These are phyloP conservation scores for Paguma larvata DNA, from an alignment of 2,797 vertebrate species.

Conservation along the genomic window DNA sequence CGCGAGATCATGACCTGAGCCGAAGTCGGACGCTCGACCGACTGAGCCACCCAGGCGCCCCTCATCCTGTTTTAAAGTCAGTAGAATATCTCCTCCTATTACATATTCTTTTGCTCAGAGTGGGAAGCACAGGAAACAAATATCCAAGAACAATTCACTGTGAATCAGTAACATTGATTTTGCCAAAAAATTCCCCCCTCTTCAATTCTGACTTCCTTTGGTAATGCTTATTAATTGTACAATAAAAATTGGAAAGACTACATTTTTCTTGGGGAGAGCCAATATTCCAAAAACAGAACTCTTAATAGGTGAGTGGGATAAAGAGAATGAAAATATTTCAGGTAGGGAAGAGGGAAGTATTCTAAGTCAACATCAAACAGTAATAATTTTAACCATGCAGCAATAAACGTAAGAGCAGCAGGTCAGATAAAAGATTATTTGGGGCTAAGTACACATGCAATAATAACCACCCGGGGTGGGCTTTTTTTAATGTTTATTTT, in stretches of 20 bases:
- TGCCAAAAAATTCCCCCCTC: background rate
- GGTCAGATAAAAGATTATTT: background rate
- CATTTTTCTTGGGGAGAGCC: background rate
- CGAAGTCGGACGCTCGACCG: no score
- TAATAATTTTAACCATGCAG: background rate
- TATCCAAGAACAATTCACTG: conserved; percentile 18
- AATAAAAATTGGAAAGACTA: background rate
- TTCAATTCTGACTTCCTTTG: background rate
- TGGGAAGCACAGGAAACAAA: background rate
- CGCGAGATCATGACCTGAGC: no score
- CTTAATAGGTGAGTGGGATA: background rate
- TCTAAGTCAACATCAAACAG: background rate
- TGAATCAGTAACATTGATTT: background rate
- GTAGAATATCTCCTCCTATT: conserved; percentile 43
- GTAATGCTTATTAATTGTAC: background rate
- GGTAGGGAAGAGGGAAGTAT: background rate
- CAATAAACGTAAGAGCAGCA: background rate
- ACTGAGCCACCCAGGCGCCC: no score
- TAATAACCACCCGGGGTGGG: background rate
- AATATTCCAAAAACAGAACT: background rate
- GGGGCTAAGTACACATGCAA: background rate
- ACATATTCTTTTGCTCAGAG: background rate
- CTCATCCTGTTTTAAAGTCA: conserved; percentile 39
- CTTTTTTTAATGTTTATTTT: no score
- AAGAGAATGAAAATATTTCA: conserved; percentile 2